These are phyloP conservation scores for Himalopsyche kuldschensis DNA, from an alignment of 2,888 invertebrate species.

Conservation along the genomic window DNA sequence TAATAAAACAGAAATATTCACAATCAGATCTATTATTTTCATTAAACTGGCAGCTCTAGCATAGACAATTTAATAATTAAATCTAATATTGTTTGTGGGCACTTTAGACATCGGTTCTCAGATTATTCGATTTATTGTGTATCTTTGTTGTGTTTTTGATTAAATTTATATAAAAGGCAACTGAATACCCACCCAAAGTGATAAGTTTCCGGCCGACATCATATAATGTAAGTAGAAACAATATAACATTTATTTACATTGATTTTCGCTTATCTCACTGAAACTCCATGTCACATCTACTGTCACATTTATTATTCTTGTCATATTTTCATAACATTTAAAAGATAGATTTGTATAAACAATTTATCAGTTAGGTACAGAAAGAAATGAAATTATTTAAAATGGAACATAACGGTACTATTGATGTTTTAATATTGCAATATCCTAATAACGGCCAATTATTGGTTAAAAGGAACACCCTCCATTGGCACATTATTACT, in stretches of 20 bases:
- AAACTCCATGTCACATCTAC: background rate
- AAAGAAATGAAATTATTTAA: background rate
- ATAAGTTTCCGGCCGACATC: background rate
- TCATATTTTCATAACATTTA: background rate
- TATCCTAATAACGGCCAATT: background rate
- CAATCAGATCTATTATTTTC: no score
- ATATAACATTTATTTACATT: background rate
- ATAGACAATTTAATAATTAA: background rate
- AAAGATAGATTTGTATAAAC: background rate
- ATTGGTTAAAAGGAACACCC: background rate
- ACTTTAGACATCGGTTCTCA: background rate
- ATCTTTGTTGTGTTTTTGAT: background rate
- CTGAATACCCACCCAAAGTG: background rate
- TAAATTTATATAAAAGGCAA: background rate
- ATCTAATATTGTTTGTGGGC: background rate
- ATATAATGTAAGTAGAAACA: background rate
- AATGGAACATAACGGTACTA: background rate
- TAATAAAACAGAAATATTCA: no score
- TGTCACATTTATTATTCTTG: background rate
- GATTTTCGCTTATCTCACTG: background rate
- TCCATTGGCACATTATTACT: background rate
- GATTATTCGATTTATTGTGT: background rate
- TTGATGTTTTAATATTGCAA: background rate
- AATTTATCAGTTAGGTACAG: background rate
- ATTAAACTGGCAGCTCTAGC: no score